A percentile compares a stretch with the other conserved stretches of the same genome.
Evolutionary conservation across 1,140 invertebrate species (phyloP).

Genomic region (Manduca sexta): DNA sequence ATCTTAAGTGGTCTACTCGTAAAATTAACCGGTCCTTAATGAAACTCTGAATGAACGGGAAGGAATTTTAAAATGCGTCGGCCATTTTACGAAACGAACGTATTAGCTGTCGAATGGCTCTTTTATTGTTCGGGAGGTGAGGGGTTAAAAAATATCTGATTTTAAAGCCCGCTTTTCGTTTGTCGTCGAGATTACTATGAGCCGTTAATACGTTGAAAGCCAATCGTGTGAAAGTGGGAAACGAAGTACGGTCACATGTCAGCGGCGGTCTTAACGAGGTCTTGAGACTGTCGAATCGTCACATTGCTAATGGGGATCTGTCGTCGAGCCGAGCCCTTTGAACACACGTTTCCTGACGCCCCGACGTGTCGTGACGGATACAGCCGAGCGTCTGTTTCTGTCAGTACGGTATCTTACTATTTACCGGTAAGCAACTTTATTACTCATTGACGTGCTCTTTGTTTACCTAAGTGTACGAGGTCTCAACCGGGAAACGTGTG

Average conservation of each 20-base stretch:
- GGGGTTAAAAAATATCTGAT: conserved; percentile 1
- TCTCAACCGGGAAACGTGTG: conserved; percentile 27
- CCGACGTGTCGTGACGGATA: conserved; percentile 51
- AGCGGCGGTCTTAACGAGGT: conserved; percentile 31
- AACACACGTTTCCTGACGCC: conserved; percentile 57
- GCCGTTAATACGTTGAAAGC: conserved; percentile 25
- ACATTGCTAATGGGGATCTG: conserved; percentile 61
- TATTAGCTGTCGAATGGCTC: background rate
- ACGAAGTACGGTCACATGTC: conserved; percentile 34
- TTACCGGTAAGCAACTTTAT: background rate
- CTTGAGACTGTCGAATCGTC: conserved; percentile 57
- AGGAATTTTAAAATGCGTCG: conserved; percentile 39
- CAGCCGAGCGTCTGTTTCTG: conserved; percentile 30
- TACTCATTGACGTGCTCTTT: conserved; percentile 3
- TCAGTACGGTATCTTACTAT: background rate
- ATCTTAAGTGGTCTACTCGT: conserved; percentile 63
- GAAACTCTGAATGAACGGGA: conserved; percentile 36
- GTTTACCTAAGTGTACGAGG: conserved; percentile 33
- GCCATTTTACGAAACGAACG: conserved; percentile 16
- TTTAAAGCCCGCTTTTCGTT: background rate
- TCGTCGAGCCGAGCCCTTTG: conserved; percentile 59
- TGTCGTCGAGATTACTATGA: conserved; percentile 6
- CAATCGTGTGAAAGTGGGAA: conserved; percentile 42
- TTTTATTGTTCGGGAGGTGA: conserved; percentile 1
- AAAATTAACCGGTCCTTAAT: conserved; percentile 60